These are phyloP conservation scores for Xylota sylvarum DNA, from an alignment of 2,888 invertebrate species.

Conservation along the genomic window DNA sequence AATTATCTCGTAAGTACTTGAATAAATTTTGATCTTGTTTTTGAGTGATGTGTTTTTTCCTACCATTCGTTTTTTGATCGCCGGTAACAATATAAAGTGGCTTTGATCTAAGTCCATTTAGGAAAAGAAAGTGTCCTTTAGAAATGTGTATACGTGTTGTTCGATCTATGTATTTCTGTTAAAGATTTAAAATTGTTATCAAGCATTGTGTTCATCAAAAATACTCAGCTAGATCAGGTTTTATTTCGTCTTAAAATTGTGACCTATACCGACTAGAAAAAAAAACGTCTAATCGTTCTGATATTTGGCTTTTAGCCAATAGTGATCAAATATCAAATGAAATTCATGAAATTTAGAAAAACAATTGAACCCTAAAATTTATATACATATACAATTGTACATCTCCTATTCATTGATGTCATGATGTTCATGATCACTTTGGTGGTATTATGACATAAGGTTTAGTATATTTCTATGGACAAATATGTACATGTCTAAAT, in stretches of 20 bases:
- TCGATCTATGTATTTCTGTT: not conserved
- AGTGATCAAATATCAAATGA: not conserved
- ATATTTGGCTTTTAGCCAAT: not conserved
- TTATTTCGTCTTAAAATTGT: constrained; percentile 3
- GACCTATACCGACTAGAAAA: not conserved
- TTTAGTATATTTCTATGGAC: too few relatives aligned
- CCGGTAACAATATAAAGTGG: not conserved
- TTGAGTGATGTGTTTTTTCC: constrained; percentile 4
- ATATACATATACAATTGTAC: too few relatives aligned
- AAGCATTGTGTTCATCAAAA: not conserved
- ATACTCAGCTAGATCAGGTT: constrained; percentile 1
- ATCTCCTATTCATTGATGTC: too few relatives aligned
- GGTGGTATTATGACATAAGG: too few relatives aligned
- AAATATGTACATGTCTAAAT: too few relatives aligned
- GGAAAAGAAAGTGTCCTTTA: too few relatives aligned
- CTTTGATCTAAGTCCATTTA: too few relatives aligned
- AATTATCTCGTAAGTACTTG: constrained; percentile 54
- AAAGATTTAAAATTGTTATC: not conserved
- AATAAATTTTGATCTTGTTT: not conserved
- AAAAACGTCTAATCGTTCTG: not conserved
- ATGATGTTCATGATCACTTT: too few relatives aligned
- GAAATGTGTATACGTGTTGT: too few relatives aligned
- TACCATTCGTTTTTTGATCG: not conserved
- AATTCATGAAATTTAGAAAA: not conserved
- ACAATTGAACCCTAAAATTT: too few relatives aligned